Base-by-base conservation (phyloP, 53 echinoderm and acorn worm genomes). In the Pentamera pediparva region DNA sequence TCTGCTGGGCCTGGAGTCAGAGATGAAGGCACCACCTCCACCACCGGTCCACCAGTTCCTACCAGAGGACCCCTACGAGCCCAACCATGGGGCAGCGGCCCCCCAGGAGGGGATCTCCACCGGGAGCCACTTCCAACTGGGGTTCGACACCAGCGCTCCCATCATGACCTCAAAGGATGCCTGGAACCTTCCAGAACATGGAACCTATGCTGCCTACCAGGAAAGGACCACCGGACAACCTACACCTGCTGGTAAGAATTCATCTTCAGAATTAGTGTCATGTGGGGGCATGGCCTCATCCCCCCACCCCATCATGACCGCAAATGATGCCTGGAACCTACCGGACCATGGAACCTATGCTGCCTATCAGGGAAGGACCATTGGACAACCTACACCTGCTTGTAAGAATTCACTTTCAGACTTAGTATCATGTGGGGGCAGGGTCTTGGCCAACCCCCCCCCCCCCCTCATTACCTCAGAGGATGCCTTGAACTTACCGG, bases 121-220 rank as follows among this genome's bases (percentile, higher is more conserved):
- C 24, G 88, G 88, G 9, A 84, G 91, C 28, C 96, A 96, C 60
- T 96, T 81, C 39, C 96, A 95, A 81, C 35, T 91, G 61, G 87
- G 79, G 24, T 81, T 72, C 61, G 89, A 89, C 30, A 19, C 51
- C 6, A 38, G 52, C 27, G 84, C 84, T 11, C 81, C 84, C 3
- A 63, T 41, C 8, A 12, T 89, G 5, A 86, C 89, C 7, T 73
- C 75, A 5, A 74, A 89, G 54, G 84, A 86, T 39, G 76, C 75
- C n/a, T 93, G 89, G 89, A 86, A 84, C n/a, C 29, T 67, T 8
- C 64, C 78, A 10, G 81, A 90, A 32, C 87, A 84, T 34, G 90
- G 74, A 19, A 74, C 78, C 3, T 93, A 83, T 64, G 84, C 80
- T 26, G 89, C 86, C 27, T 93, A 87, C 45, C 94, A 93, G 59